phyloP scores from a whole-genome alignment of 2,888 invertebrate species.

The Iselma pallidipennis region DNA sequence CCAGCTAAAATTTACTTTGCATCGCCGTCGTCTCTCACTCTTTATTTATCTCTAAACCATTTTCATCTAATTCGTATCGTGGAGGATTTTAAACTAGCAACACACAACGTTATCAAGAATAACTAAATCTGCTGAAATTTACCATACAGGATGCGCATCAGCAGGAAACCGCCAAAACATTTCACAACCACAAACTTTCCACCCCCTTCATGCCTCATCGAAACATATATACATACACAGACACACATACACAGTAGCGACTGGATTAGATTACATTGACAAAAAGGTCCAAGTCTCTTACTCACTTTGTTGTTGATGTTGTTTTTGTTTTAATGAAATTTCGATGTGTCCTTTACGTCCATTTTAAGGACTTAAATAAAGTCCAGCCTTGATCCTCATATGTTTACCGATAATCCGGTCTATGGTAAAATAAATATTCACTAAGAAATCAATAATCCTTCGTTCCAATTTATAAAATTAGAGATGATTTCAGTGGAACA shows the following conservation, averaged over 20 bases:
- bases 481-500: no score
- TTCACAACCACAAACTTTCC: background rate
- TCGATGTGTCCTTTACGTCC: conserved; percentile 12
- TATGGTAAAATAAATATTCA: background rate
- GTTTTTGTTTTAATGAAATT: conserved; percentile 21
- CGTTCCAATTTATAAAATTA: no score
- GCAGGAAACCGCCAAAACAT: conserved; percentile 5
- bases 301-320: conserved; percentile 10
- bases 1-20: background rate
- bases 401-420: background rate
- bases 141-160: background rate
- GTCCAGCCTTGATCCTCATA: background rate
- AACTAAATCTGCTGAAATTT: background rate
- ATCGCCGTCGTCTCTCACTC: background rate
- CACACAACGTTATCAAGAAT: background rate
- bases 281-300: background rate
- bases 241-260: no score
- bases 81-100: background rate
- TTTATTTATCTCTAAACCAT: background rate
- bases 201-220: background rate
- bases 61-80: background rate
- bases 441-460: no score
- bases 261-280: conserved; percentile 8
- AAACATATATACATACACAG: background rate
- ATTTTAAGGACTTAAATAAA: conserved; percentile 10